phyloP scores from a whole-genome alignment of 2,888 invertebrate species.

The Drosophila leonis region DNA sequence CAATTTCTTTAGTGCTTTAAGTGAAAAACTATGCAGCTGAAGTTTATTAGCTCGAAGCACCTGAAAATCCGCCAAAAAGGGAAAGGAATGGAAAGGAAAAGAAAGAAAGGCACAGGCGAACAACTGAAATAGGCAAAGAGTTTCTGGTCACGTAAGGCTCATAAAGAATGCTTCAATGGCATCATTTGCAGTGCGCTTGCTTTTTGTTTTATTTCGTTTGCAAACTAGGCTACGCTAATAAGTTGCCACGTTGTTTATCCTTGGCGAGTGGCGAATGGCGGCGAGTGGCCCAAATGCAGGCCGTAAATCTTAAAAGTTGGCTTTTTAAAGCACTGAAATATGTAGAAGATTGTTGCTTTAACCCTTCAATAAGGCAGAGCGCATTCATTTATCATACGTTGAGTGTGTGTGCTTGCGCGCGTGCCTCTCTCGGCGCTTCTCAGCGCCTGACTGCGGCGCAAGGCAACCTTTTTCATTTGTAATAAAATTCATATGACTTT shows the following conservation, averaged over 20 bases:
- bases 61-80: constrained; percentile 33
- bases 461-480: constrained; percentile 74
- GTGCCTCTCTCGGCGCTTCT: constrained; percentile 21
- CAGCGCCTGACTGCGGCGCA: constrained; percentile 5
- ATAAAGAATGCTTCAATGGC: constrained; percentile 75
- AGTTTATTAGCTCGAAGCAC: constrained; percentile 56
- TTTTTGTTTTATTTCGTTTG: constrained; percentile 51
- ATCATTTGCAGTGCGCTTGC: constrained; percentile 59
- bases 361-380: constrained; percentile 55
- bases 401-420: constrained; percentile 34
- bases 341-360: constrained; percentile 47
- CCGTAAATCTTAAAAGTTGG: constrained; percentile 61
- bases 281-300: constrained; percentile 59
- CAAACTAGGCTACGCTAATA: constrained; percentile 73
- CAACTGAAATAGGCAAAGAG: constrained; percentile 66
- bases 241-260: constrained; percentile 47
- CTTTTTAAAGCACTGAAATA: constrained; percentile 35
- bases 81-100: background rate
- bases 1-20: constrained; percentile 47
- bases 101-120: background rate
- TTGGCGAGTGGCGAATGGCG: constrained; percentile 51
- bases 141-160: constrained; percentile 77
- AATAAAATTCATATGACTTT: constrained; percentile 80
- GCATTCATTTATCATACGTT: constrained; percentile 65
- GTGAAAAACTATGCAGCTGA: constrained; percentile 55